Percentiles rank a stretch among this genome's conserved stretches.
These are phyloP conservation scores for Harpegnathos saltator DNA, from an alignment of 1,140 invertebrate species.

Conservation along the genomic window DNA sequence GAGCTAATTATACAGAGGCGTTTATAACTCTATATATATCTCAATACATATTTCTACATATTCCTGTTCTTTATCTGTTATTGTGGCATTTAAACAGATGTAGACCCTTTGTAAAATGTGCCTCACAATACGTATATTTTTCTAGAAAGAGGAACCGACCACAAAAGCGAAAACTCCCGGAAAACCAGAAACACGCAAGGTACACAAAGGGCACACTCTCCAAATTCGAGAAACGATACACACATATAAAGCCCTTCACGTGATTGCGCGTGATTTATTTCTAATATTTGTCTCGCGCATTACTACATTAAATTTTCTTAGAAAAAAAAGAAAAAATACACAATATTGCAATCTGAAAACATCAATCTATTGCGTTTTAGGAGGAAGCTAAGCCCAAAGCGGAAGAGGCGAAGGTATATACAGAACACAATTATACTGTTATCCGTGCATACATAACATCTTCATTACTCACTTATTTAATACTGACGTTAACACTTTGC, in stretches of 20 bases:
- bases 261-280: conserved; percentile 1
- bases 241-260: neutral
- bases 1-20: neutral
- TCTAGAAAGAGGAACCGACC: conserved; percentile 64
- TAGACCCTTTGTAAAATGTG: neutral
- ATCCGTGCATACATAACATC: conserved; percentile 16
- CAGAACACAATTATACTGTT: conserved; percentile 22
- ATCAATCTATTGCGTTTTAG: conserved; percentile 35
- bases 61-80: neutral
- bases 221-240: neutral
- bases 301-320: neutral
- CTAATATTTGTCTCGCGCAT: neutral
- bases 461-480: conserved; percentile 12
- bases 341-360: conserved; percentile 15
- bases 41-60: neutral
- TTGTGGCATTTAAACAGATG: conserved; percentile 26
- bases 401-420: conserved; percentile 34
- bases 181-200: conserved; percentile 71
- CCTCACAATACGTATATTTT: conserved; percentile 54
- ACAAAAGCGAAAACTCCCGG: conserved; percentile 70
- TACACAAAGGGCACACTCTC: conserved; percentile 48
- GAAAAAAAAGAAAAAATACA: neutral
- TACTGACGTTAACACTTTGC: neutral
- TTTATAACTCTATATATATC: too few relatives aligned
- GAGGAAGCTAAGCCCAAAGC: conserved; percentile 48